Percentiles rank a stretch among this genome's conserved stretches.
These are phyloP conservation scores for Pontoporia blainvillei DNA, from an alignment of 2,113 vertebrate species.

Conservation along the genomic window DNA sequence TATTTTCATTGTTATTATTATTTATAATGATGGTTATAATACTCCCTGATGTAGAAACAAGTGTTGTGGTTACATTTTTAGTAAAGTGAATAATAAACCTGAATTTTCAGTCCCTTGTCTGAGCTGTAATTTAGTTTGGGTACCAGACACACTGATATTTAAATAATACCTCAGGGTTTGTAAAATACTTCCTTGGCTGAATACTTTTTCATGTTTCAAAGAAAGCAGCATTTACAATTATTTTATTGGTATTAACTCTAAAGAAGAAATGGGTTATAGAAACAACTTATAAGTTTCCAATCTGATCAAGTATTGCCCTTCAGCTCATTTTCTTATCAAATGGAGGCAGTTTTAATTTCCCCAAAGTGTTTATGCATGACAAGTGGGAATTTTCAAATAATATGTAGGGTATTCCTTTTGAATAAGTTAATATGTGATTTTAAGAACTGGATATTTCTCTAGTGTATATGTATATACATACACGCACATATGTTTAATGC, in stretches of 20 bases:
- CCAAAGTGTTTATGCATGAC: neutral
- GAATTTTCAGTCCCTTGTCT: slow-evolving; percentile 48
- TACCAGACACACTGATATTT: slow-evolving; percentile 15
- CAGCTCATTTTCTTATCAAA: slow-evolving; percentile 22
- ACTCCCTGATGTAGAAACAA: slow-evolving; percentile 33
- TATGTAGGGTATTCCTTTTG: neutral
- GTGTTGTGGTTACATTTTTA: slow-evolving; percentile 56
- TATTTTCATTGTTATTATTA: slow-evolving; percentile 56
- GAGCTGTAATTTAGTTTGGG: slow-evolving; percentile 56
- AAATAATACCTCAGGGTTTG: neutral
- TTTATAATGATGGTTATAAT: slow-evolving; percentile 50
- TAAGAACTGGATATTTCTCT: neutral
- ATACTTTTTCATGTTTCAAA: slow-evolving; percentile 19
- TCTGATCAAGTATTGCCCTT: neutral
- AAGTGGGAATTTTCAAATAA: neutral
- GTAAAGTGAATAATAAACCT: slow-evolving; percentile 54
- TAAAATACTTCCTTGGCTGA: neutral
- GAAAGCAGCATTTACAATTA: neutral
- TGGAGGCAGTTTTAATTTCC: neutral
- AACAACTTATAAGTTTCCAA: neutral
- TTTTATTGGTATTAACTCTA: neutral
- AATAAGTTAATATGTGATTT: neutral
- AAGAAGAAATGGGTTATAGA: neutral
- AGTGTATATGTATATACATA: neutral
- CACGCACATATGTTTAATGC: neutral